These are phyloP conservation scores for Chalcosyrphus nemorum DNA, from an alignment of 2,888 invertebrate genomes.

Conservation along the genomic window DNA sequence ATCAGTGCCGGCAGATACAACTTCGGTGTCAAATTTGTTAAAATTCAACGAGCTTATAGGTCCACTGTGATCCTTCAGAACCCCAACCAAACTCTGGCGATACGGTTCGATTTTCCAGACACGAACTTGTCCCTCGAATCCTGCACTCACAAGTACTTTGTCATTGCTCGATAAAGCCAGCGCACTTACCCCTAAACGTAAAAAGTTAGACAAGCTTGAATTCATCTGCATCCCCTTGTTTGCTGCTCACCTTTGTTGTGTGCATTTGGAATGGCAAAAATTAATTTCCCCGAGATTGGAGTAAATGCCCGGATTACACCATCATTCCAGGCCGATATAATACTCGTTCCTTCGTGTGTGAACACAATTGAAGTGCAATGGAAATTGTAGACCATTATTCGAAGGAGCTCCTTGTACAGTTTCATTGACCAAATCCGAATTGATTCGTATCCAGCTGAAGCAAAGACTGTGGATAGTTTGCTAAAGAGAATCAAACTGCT, in stretches of 20 bases:
- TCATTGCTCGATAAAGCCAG: constrained; percentile 89
- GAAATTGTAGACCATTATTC: constrained; percentile 94
- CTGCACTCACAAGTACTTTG: constrained; percentile 91
- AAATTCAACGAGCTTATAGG: constrained; percentile 92
- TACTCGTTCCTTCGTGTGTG: constrained; percentile 89
- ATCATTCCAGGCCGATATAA: constrained; percentile 93
- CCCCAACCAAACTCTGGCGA: constrained; percentile 86
- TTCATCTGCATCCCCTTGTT: too few species aligned
- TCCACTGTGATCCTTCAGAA: constrained; percentile 95
- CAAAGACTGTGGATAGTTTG: constrained; percentile 91
- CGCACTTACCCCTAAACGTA: constrained; percentile 84
- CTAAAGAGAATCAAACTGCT: constrained; percentile 82
- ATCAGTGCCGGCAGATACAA: constrained; percentile 94
- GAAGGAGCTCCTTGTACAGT: constrained; percentile 89
- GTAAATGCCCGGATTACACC: constrained; percentile 92
- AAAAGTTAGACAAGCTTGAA: neutral
- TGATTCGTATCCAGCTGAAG: constrained; percentile 92
- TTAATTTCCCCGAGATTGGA: constrained; percentile 90
- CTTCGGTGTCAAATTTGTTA: constrained; percentile 89
- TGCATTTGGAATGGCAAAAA: constrained; percentile 93
- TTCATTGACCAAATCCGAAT: constrained; percentile 93
- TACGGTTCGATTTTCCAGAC: constrained; percentile 89
- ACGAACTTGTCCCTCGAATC: constrained; percentile 95
- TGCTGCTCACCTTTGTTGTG: constrained; percentile 94
- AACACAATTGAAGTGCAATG: constrained; percentile 91